These are phyloP conservation scores for Semnornis frantzii DNA, from an alignment of 2,113 vertebrate species.

Conservation along the genomic window DNA sequence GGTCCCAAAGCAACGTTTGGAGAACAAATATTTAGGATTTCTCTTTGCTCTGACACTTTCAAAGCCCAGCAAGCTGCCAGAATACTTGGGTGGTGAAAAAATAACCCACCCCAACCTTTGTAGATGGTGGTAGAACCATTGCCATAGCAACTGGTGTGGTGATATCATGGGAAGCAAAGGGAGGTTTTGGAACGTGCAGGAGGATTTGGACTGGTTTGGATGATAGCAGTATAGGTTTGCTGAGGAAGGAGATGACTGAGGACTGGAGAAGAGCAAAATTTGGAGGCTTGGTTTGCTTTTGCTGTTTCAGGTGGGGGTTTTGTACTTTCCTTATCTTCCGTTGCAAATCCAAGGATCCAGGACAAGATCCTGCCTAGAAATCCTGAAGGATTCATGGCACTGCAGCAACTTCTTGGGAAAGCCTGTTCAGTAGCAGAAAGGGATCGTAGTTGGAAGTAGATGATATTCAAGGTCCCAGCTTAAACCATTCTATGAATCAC, in stretches of 20 bases:
- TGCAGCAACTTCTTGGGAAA: neutral
- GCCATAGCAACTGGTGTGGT: neutral
- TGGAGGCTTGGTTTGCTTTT: neutral
- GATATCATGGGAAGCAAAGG: constrained; percentile 13
- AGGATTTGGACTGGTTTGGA: neutral
- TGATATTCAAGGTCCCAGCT: too few species aligned
- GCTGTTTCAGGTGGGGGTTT: neutral
- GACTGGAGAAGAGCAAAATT: neutral
- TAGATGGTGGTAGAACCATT: neutral
- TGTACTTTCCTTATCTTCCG: accelerated
- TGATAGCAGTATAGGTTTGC: neutral
- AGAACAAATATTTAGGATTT: neutral
- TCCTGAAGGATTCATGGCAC: accelerated
- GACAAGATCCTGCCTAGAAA: neutral
- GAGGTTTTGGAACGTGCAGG: neutral
- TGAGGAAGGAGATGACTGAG: accelerated
- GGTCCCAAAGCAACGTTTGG: neutral
- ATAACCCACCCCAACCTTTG: neutral
- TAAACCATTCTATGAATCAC: too few species aligned
- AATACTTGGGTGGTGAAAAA: neutral
- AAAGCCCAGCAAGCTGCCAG: constrained; percentile 1
- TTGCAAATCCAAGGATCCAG: accelerated
- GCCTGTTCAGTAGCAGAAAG: accelerated
- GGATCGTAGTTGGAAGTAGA: neutral
- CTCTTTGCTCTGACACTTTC: neutral